Conservation (phyloP, 2,797 vertebrate genomes). For the Hippoglossus hippoglossus region DNA sequence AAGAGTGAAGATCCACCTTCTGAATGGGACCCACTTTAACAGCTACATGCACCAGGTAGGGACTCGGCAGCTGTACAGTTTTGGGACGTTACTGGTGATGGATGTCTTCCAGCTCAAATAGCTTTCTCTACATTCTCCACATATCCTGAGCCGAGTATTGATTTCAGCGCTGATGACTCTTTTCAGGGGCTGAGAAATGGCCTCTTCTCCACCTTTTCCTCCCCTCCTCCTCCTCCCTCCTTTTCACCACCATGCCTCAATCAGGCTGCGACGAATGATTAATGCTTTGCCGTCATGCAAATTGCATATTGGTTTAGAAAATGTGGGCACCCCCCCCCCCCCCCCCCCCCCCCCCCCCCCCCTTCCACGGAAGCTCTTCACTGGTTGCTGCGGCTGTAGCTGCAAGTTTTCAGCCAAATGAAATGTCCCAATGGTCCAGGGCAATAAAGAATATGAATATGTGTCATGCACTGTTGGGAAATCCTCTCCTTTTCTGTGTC, state of each 20-base stretch:
- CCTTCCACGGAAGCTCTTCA: constrained; percentile 24
- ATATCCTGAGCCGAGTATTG: constrained; percentile 69
- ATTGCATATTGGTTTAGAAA: constrained; percentile 42
- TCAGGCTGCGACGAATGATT: constrained; percentile 49
- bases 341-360: constrained; percentile 1
- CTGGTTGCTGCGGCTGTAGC: constrained; percentile 27
- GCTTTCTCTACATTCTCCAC: constrained; percentile 57
- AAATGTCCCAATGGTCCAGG: constrained; percentile 10
- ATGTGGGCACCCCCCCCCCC: constrained; percentile 12
- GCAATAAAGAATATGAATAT: constrained; percentile 42
- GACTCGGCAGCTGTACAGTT: constrained; percentile 21
- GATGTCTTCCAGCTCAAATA: constrained; percentile 49
- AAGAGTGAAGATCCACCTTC: constrained; percentile 81
- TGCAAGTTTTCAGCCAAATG: constrained; percentile 35
- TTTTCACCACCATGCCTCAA: constrained; percentile 38
- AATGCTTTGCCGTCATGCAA: constrained; percentile 43
- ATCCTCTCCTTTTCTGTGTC: constrained; percentile 16
- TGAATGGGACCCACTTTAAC: constrained; percentile 90
- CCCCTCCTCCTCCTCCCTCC: constrained; percentile 16
- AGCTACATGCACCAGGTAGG: constrained; percentile 92
- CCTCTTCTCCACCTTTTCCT: constrained; percentile 58
- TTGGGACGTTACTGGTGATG: constrained; percentile 51
- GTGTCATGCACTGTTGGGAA: constrained; percentile 31
- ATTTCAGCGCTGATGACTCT: constrained; percentile 70
- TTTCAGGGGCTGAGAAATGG: constrained; percentile 65